Evolutionary conservation across 2,113 vertebrate species (phyloP).

Genomic region (Platysteira castanea): DNA sequence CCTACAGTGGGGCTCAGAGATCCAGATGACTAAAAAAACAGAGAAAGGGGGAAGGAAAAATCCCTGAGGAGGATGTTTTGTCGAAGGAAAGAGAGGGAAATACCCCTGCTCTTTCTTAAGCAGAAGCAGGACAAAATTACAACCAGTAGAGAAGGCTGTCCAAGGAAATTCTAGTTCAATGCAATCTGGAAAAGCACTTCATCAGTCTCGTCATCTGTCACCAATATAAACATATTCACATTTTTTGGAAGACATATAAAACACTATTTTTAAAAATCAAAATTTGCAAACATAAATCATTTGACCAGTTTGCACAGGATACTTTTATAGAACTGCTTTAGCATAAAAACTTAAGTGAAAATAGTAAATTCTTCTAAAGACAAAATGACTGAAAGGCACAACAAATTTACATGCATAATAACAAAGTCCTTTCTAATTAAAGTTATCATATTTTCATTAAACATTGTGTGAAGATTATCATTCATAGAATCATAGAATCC

Average conservation of each 20-base stretch:
- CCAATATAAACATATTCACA: background rate
- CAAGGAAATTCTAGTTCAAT: background rate
- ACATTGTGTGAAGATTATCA: background rate
- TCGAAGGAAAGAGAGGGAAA: background rate
- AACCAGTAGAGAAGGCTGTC: background rate
- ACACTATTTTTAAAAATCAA: background rate
- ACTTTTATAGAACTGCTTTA: background rate
- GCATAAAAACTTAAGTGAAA: background rate
- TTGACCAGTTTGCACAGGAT: background rate
- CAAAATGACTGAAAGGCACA: background rate
- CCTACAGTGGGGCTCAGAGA: background rate
- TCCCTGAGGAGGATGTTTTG: background rate
- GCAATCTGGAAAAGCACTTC: background rate
- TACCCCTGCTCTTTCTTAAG: background rate
- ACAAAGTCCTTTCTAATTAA: background rate
- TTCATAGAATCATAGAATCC: background rate
- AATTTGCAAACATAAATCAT: background rate
- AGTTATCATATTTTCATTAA: background rate
- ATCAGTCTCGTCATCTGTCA: background rate
- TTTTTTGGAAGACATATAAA: background rate
- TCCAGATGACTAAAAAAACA: background rate
- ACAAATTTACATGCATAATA: background rate
- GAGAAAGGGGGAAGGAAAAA: background rate
- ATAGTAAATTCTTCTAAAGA: background rate
- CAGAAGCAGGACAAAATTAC: background rate